A percentile compares a stretch with the other conserved stretches of the same genome.
phyloP scores from a whole-genome alignment of 2,113 vertebrate genomes.

The Lepus europaeus region DNA sequence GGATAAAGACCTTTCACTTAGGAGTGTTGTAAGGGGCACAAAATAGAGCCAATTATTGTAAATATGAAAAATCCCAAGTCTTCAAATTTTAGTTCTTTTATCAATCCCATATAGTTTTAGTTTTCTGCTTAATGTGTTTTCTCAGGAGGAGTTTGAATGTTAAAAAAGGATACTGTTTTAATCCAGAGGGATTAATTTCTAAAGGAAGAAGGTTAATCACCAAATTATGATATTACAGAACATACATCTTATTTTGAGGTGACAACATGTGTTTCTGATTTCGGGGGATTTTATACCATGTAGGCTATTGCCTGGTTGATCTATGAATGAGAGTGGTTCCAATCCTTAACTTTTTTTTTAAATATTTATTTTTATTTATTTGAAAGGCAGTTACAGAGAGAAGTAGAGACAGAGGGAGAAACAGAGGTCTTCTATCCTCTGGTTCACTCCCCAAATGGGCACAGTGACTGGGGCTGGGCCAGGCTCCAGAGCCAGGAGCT shows the following conservation, averaged over 20 bases:
- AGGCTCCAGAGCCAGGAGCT: too few species aligned
- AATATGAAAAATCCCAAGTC: not conserved
- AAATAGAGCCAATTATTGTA: conserved; percentile 56
- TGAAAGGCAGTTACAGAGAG: too few species aligned
- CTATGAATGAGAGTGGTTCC: too few species aligned
- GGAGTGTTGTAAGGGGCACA: not conserved
- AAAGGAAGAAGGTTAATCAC: conserved; percentile 1
- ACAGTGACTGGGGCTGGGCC: too few species aligned
- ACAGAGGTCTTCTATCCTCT: too few species aligned
- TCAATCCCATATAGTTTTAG: conserved; percentile 17
- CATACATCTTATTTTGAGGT: conserved; percentile 32
- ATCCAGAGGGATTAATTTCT: conserved; percentile 43
- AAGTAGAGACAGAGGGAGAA: too few species aligned
- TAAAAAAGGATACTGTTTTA: conserved; percentile 45
- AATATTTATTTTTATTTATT: too few species aligned
- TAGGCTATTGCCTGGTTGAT: not conserved
- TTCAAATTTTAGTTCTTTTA: conserved; percentile 40
- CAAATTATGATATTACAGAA: conserved; percentile 39
- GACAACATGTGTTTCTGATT: conserved; percentile 30
- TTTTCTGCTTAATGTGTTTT: conserved; percentile 52
- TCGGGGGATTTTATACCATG: not conserved
- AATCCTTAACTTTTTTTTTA: too few species aligned
- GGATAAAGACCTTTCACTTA: not conserved
- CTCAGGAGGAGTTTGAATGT: conserved; percentile 42
- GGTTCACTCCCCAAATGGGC: too few species aligned